Conservation (phyloP, 2,797 vertebrate species). For the Molothrus aeneus region DNA sequence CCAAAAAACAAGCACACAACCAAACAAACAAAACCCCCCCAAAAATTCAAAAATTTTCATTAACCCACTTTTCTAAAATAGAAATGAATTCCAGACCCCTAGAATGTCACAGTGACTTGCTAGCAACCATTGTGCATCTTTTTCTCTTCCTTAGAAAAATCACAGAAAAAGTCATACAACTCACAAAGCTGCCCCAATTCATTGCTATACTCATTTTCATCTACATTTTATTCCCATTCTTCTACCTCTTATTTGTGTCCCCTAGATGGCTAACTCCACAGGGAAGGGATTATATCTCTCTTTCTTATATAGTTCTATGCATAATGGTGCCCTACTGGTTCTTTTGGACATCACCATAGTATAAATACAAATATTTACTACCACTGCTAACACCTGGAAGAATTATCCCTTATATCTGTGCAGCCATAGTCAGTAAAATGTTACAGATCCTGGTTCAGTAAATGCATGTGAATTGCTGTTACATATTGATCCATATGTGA, state of each 20-base stretch:
- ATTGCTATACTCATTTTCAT: neutral
- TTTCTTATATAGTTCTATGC: neutral
- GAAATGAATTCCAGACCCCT: neutral
- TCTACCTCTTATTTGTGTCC: constrained; percentile 11
- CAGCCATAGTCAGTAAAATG: neutral
- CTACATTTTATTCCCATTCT: constrained; percentile 22
- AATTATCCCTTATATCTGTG: neutral
- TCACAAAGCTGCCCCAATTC: neutral
- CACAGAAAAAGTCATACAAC: neutral
- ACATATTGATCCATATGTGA: neutral
- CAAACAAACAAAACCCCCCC: neutral
- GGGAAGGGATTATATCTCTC: constrained; percentile 45
- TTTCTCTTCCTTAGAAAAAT: neutral
- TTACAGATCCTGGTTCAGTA: neutral
- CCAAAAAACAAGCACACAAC: neutral
- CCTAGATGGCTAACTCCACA: constrained; percentile 33
- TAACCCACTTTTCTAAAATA: neutral
- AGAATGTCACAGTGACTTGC: neutral
- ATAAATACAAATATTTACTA: constrained; percentile 58
- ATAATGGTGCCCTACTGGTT: neutral
- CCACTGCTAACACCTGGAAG: neutral
- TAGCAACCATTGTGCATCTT: neutral
- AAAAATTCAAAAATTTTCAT: neutral
- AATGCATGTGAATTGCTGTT: neutral
- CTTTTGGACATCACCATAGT: constrained; percentile 5